A percentile compares a stretch with the other conserved stretches of the same genome.
Conservation (phyloP, 2,113 vertebrate species). For the Mellivora capensis region DNA sequence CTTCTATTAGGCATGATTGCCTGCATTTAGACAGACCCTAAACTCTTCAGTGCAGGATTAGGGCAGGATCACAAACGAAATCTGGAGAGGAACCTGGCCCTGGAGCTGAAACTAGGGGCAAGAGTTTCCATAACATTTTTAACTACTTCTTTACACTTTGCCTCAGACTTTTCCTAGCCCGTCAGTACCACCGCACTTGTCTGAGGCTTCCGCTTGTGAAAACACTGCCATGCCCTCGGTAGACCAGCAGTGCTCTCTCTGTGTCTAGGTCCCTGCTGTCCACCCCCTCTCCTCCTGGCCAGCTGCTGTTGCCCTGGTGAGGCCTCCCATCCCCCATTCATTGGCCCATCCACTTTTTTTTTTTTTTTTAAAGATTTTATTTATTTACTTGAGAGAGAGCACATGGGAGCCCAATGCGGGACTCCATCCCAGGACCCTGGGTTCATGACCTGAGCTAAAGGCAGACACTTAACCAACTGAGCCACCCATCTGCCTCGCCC, state of each 20-base stretch:
- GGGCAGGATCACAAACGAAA: constrained; percentile 57
- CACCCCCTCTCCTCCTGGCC: background rate
- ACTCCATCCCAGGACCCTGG: background rate
- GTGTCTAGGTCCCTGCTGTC: background rate
- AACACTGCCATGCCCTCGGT: rapidly evolving
- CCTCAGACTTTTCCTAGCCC: background rate
- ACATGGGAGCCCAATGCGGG: background rate
- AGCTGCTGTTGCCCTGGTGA: background rate
- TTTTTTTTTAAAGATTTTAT: background rate
- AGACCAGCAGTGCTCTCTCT: background rate
- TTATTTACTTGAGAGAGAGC: background rate
- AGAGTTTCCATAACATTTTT: background rate
- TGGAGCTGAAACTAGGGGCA: constrained; percentile 25
- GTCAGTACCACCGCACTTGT: background rate
- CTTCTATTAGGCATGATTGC: constrained; percentile 72
- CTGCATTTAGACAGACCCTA: constrained; percentile 70
- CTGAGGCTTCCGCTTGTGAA: background rate
- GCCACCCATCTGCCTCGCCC: background rate
- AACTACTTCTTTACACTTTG: background rate
- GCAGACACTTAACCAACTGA: background rate
- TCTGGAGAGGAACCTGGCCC: constrained; percentile 61
- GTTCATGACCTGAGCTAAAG: background rate
- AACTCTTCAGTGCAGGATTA: constrained; percentile 59
- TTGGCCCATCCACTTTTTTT: background rate
- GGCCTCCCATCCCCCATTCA: background rate